These are phyloP conservation scores for Yponomeuta cagnagella DNA, from an alignment of 2,888 invertebrate genomes.

Conservation along the genomic window DNA sequence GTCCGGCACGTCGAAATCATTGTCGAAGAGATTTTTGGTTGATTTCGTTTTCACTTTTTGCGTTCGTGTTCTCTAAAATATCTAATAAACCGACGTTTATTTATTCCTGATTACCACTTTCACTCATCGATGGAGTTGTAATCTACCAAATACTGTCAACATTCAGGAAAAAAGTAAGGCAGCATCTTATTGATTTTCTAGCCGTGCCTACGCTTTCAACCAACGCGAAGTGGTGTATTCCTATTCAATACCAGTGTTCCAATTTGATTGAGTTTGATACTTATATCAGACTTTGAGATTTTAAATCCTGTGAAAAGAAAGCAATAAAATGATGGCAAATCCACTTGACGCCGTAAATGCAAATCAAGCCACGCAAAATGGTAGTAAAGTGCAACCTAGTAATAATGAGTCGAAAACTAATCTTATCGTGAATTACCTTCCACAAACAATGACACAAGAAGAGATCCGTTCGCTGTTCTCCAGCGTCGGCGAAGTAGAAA, in stretches of 20 bases:
- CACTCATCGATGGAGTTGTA: conserved; percentile 59
- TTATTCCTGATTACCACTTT: conserved; percentile 63
- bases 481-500: conserved; percentile 96
- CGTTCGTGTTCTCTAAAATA: conserved; percentile 67
- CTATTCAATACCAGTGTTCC: conserved; percentile 51
- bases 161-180: conserved; percentile 64
- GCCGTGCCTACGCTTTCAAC: conserved; percentile 74
- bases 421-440: conserved; percentile 99
- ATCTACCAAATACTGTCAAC: conserved; percentile 35
- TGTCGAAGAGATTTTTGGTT: conserved; percentile 75
- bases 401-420: conserved; percentile 97
- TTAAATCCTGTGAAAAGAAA: conserved; percentile 5
- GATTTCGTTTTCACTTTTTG: conserved; percentile 76
- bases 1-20: conserved; percentile 42
- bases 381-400: conserved; percentile 80
- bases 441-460: conserved; percentile 99
- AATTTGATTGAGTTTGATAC: conserved; percentile 42
- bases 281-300: neutral
- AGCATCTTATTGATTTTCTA: conserved; percentile 78
- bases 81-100: conserved; percentile 70
- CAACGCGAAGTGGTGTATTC: conserved; percentile 70
- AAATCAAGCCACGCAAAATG: conserved; percentile 83
- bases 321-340: conserved; percentile 71
- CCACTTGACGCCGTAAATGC: conserved; percentile 68
- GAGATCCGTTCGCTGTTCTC: conserved; percentile 96